Percentiles rank a stretch among this genome's conserved stretches.
These are phyloP conservation scores for Nomada fabriciana DNA, from an alignment of 2,888 invertebrate species.

Conservation along the genomic window DNA sequence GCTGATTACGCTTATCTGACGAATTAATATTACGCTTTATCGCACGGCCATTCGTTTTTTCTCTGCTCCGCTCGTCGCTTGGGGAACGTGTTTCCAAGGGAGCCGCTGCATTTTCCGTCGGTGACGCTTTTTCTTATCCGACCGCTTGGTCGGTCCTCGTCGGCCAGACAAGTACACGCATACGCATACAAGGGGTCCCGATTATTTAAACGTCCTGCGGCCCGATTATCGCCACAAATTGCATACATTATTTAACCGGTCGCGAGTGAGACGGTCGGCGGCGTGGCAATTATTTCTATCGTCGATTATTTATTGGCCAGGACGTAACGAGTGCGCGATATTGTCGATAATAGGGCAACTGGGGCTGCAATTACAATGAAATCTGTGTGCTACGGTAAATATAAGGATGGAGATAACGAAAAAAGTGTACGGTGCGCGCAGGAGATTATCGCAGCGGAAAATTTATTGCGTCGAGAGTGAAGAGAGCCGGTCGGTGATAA, in stretches of 20 bases:
- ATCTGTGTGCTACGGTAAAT: background rate
- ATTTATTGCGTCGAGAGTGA: background rate
- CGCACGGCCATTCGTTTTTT: background rate
- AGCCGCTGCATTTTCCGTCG: slow-evolving; percentile 13
- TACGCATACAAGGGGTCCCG: background rate
- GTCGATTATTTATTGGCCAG: background rate
- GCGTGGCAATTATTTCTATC: slow-evolving; percentile 11
- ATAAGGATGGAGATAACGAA: background rate
- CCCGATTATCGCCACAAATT: background rate
- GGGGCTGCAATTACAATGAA: background rate
- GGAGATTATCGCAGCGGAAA: no score
- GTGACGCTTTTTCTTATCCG: slow-evolving; percentile 15
- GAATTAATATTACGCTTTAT: slow-evolving; percentile 44
- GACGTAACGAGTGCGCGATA: background rate
- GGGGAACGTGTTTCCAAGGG: slow-evolving; percentile 5
- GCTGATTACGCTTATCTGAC: slow-evolving; percentile 41
- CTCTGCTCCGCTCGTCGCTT: background rate
- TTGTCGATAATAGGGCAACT: background rate
- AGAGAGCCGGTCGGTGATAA: background rate
- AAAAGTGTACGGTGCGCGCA: background rate
- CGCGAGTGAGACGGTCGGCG: background rate
- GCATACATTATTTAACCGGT: slow-evolving; percentile 1
- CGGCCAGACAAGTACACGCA: background rate
- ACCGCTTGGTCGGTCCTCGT: background rate
- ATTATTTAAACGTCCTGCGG: slow-evolving; percentile 2